Percentiles rank a stretch among this genome's conserved stretches.
phyloP scores from a whole-genome alignment of 2,113 vertebrate genomes.

The Pagrus major region DNA sequence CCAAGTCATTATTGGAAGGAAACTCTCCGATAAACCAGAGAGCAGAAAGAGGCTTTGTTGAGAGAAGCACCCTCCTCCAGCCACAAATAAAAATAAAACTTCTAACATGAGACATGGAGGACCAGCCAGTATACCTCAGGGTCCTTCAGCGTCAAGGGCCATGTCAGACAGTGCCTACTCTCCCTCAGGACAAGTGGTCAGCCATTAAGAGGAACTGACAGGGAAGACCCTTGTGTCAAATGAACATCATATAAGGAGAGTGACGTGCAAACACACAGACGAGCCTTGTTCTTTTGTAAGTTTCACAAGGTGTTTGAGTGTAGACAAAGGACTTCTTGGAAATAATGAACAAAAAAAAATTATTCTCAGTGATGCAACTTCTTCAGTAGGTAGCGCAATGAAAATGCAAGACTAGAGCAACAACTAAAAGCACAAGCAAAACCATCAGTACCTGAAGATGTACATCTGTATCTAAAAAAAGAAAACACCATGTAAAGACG shows the following conservation, averaged over 20 bases:
- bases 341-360: constrained; percentile 34
- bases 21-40: constrained; percentile 81
- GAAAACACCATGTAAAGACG: constrained; percentile 14
- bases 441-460: constrained; percentile 10
- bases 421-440: constrained; percentile 13
- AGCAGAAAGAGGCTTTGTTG: constrained; percentile 82
- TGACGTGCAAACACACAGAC: constrained; percentile 42
- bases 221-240: constrained; percentile 64
- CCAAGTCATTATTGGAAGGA: constrained; percentile 79
- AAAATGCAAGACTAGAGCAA: constrained; percentile 50
- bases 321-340: constrained; percentile 31
- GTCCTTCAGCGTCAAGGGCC: constrained; percentile 72
- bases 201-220: constrained; percentile 58
- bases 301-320: constrained; percentile 26
- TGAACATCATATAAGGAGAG: constrained; percentile 55
- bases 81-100: constrained; percentile 69
- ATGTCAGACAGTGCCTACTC: constrained; percentile 47
- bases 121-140: constrained; percentile 59
- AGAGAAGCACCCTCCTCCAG: constrained; percentile 57
- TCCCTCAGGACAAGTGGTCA: constrained; percentile 64
- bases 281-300: constrained; percentile 19
- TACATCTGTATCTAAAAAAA: constrained; percentile 21
- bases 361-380: constrained; percentile 48
- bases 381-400: constrained; percentile 30
- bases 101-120: constrained; percentile 48